Conservation (phyloP, 1,140 invertebrate genomes). For the Carposina sasakii region DNA sequence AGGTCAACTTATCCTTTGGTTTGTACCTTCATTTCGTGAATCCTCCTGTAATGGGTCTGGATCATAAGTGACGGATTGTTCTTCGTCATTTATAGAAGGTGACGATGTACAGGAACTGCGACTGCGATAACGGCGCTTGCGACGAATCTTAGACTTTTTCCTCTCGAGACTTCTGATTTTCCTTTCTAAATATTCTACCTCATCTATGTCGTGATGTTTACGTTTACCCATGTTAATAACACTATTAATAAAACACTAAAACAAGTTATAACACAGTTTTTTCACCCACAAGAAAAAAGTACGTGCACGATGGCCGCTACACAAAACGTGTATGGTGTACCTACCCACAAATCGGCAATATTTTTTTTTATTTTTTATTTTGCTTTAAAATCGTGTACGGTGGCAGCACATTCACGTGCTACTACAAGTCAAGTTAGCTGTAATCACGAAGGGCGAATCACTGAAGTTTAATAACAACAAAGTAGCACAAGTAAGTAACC, state of each 20-base stretch:
- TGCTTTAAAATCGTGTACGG: too few relatives aligned
- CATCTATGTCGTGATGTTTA: too few relatives aligned
- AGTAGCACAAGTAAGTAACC: too few relatives aligned
- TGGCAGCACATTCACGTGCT: too few relatives aligned
- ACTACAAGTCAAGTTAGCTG: constrained; percentile 6
- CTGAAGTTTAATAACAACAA: constrained; percentile 4
- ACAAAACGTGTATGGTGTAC: background rate
- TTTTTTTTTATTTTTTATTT: too few relatives aligned
- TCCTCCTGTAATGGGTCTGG: background rate
- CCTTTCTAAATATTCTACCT: too few relatives aligned
- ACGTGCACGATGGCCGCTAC: background rate
- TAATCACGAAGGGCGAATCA: constrained; percentile 9
- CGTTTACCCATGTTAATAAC: background rate
- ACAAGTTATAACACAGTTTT: background rate
- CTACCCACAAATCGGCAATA: too few relatives aligned
- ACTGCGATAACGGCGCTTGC: background rate
- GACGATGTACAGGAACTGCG: background rate
- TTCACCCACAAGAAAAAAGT: background rate
- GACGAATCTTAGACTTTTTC: background rate
- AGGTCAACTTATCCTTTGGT: background rate
- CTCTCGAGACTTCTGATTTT: too few relatives aligned
- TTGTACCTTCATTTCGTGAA: background rate
- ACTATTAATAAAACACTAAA: background rate
- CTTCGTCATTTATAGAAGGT: background rate
- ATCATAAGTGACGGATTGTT: background rate